Evolutionary conservation across 2,797 vertebrate genomes (phyloP).

Genomic region (Rhyacichthys aspro): DNA sequence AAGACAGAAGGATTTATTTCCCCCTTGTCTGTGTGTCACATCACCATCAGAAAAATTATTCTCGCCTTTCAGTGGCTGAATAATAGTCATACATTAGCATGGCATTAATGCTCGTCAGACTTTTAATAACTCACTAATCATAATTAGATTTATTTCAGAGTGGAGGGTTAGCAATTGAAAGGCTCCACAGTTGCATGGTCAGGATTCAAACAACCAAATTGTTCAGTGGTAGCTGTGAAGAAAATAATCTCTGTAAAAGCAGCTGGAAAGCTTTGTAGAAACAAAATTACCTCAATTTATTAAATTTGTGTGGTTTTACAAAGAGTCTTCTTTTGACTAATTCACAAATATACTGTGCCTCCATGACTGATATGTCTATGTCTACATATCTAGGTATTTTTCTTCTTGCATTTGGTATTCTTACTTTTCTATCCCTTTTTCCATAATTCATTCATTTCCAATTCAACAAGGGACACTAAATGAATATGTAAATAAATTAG

Average conservation of each 20-base stretch:
- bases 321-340: neutral
- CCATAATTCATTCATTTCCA: constrained; percentile 39
- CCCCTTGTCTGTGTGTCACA: constrained; percentile 82
- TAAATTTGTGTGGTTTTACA: neutral
- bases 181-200: constrained; percentile 20
- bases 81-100: constrained; percentile 79
- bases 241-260: constrained; percentile 16
- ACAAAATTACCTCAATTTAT: constrained; percentile 1
- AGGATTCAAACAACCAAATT: constrained; percentile 21
- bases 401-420: constrained; percentile 34
- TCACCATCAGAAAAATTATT: constrained; percentile 82
- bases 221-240: constrained; percentile 34
- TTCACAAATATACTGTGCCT: too few relatives aligned
- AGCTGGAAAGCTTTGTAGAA: constrained; percentile 2
- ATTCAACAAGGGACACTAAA: constrained; percentile 49
- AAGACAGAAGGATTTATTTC: constrained; percentile 83
- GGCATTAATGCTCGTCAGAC: constrained; percentile 73
- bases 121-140: constrained; percentile 74
- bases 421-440: constrained; percentile 34
- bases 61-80: constrained; percentile 75
- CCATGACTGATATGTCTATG: neutral
- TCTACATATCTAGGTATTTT: constrained; percentile 23
- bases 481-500: constrained; percentile 65
- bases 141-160: constrained; percentile 70
- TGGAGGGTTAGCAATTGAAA: constrained; percentile 31